A percentile compares a stretch with the other conserved stretches of the same genome.
These are phyloP conservation scores for Chionomys nivalis DNA, from an alignment of 2,113 vertebrate genomes.

Conservation along the genomic window DNA sequence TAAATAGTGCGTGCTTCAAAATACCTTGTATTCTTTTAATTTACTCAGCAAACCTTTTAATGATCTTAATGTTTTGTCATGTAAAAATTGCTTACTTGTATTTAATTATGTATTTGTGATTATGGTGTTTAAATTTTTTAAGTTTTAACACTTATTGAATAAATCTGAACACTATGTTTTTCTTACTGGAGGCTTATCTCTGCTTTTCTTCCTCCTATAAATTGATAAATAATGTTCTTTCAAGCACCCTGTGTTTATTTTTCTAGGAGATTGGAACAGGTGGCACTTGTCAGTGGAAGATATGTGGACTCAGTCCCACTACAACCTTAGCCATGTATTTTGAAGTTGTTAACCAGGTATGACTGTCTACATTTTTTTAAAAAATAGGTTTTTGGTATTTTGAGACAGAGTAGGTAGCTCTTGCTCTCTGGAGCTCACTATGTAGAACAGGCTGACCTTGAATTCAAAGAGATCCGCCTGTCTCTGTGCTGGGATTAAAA, in stretches of 20 bases:
- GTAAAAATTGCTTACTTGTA: slow-evolving; percentile 36
- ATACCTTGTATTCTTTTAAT: slow-evolving; percentile 25
- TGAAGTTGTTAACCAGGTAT: slow-evolving; percentile 98
- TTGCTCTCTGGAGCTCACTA: neutral
- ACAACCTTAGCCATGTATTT: slow-evolving; percentile 97
- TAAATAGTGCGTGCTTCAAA: slow-evolving; percentile 48
- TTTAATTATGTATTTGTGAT: slow-evolving; percentile 35
- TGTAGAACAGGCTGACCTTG: neutral
- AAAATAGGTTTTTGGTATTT: neutral
- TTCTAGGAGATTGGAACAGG: slow-evolving; percentile 97
- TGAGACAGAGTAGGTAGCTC: neutral
- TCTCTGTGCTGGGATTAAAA: neutral
- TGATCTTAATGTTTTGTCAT: slow-evolving; percentile 44
- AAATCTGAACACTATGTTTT: slow-evolving; percentile 54
- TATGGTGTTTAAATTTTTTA: slow-evolving; percentile 28
- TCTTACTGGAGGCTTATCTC: neutral
- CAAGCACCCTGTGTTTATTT: slow-evolving; percentile 54
- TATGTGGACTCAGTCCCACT: slow-evolving; percentile 94
- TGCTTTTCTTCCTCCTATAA: neutral
- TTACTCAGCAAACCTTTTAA: slow-evolving; percentile 47
- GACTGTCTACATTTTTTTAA: slow-evolving; percentile 39
- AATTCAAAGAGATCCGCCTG: neutral
- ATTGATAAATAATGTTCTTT: slow-evolving; percentile 49
- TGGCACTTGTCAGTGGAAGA: slow-evolving; percentile 98
- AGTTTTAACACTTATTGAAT: slow-evolving; percentile 47